A percentile compares a stretch with the other conserved stretches of the same genome.
phyloP scores from a whole-genome alignment of 2,888 invertebrate species.

The Acanthosoma haemorrhoidale region DNA sequence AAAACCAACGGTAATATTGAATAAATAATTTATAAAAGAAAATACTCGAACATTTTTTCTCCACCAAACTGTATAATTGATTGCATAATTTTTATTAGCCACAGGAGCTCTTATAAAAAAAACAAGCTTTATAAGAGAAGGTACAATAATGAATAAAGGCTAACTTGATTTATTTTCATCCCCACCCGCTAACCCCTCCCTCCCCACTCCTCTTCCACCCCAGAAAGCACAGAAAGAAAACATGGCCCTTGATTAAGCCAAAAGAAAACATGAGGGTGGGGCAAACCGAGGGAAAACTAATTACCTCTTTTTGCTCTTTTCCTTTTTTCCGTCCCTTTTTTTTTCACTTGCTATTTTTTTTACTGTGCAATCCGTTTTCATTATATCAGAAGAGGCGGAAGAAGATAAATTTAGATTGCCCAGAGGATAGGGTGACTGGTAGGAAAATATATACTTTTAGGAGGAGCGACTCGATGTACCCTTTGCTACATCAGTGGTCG shows the following conservation, averaged over 20 bases:
- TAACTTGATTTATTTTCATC: not conserved
- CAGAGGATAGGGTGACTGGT: not conserved
- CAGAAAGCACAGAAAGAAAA: conserved; percentile 17
- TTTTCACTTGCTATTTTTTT: not conserved
- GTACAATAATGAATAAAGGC: not conserved
- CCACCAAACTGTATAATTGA: too few relatives aligned
- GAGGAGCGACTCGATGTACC: too few relatives aligned
- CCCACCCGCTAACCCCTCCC: not conserved
- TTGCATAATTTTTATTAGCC: too few relatives aligned
- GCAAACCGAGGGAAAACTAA: conserved; percentile 9
- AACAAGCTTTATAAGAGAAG: not conserved
- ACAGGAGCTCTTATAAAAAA: not conserved
- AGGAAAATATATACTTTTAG: too few relatives aligned
- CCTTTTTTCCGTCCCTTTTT: not conserved
- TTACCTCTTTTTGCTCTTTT: conserved; percentile 2
- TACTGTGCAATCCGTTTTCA: conserved; percentile 16
- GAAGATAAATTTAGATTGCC: conserved; percentile 19
- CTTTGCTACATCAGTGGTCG: too few relatives aligned
- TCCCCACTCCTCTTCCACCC: not conserved
- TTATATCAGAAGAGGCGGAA: conserved; percentile 8
- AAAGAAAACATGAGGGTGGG: conserved; percentile 24
- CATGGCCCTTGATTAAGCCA: conserved; percentile 26
- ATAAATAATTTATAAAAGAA: too few relatives aligned
- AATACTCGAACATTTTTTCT: too few relatives aligned
- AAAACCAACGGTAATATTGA: too few relatives aligned